phyloP scores from a whole-genome alignment of 2,113 vertebrate species.

The Lanius collurio region DNA sequence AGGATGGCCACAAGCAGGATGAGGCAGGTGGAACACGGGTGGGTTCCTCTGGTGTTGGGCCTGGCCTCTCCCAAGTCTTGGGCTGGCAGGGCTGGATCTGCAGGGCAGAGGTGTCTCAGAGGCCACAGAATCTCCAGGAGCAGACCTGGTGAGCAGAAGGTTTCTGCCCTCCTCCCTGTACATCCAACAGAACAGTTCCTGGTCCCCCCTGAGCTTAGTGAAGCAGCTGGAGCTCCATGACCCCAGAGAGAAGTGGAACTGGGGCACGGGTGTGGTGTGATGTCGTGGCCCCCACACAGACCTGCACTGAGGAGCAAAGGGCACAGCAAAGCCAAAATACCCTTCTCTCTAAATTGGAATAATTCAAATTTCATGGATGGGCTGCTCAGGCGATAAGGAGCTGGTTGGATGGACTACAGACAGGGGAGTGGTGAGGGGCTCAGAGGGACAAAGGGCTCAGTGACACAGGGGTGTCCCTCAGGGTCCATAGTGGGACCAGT shows the following conservation, averaged over 20 bases:
- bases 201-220: not conserved
- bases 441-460: not conserved
- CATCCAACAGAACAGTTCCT: not conserved
- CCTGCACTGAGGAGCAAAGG: not conserved
- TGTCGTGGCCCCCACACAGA: rapidly evolving
- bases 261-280: not conserved
- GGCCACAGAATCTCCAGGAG: not conserved
- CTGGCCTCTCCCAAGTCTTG: not conserved
- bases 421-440: not conserved
- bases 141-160: not conserved
- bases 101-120: not conserved
- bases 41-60: not conserved
- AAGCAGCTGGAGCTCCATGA: not conserved
- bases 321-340: not conserved
- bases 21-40: rapidly evolving
- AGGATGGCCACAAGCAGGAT: not conserved
- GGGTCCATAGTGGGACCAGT: not conserved
- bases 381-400: not conserved
- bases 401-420: not conserved
- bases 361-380: not conserved
- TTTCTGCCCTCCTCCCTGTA: not conserved
- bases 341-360: not conserved
- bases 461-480: not conserved
- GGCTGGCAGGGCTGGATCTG: not conserved
- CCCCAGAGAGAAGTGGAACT: not conserved